Evolutionary conservation across 2,797 vertebrate species (phyloP).

Genomic region (Acanthurus lineatus): DNA sequence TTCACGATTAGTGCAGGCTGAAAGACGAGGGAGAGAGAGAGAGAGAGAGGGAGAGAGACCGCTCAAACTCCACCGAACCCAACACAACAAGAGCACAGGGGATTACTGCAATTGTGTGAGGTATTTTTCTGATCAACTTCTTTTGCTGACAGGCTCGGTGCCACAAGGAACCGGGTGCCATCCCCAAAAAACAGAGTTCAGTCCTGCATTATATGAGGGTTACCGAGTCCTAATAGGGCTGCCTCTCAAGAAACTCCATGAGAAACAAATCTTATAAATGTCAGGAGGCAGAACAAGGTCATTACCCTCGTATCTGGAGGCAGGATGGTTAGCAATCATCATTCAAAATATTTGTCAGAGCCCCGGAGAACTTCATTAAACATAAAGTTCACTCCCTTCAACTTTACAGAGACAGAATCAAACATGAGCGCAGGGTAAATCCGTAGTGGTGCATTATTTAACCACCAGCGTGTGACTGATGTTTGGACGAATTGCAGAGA

Average conservation of each 20-base stretch:
- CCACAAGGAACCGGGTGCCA: conserved; percentile 59
- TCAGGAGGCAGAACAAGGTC: conserved; percentile 50
- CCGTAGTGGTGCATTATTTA: conserved; percentile 65
- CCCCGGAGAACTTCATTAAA: conserved; percentile 37
- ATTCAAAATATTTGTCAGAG: conserved; percentile 26
- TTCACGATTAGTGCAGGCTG: conserved; percentile 80
- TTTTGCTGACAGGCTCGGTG: conserved; percentile 62
- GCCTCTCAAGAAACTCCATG: conserved; percentile 33
- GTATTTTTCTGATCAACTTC: conserved; percentile 81
- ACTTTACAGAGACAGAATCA: conserved; percentile 33
- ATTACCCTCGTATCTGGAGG: conserved; percentile 21
- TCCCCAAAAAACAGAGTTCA: conserved; percentile 61
- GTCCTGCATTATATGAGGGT: conserved; percentile 69
- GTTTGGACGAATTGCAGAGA: conserved; percentile 71
- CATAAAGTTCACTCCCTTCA: conserved; percentile 44
- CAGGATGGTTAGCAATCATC: conserved; percentile 32
- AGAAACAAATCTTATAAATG: conserved; percentile 55
- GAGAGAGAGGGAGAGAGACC: conserved; percentile 34
- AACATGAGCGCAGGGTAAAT: conserved; percentile 32
- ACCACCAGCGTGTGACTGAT: conserved; percentile 72
- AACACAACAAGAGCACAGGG: conserved; percentile 71
- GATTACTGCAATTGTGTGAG: conserved; percentile 85
- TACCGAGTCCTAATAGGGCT: conserved; percentile 47
- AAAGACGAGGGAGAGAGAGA: conserved; percentile 62
- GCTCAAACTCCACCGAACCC: conserved; percentile 68